Base-by-base conservation (phyloP, 2,113 vertebrate species). In the Sus scrofa region DNA sequence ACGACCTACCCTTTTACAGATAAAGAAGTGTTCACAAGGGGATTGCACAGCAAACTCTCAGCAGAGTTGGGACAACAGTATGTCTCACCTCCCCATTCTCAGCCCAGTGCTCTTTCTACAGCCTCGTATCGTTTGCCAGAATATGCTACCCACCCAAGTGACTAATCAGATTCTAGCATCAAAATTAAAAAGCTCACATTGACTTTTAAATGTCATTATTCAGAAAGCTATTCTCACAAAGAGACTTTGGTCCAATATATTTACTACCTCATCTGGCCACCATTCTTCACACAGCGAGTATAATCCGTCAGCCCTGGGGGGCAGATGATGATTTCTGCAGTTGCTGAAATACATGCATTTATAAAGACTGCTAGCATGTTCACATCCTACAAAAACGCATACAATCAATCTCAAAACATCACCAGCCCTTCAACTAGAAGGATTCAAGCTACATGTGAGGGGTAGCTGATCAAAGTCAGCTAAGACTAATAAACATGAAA, bases 401-500 rank as follows among this genome's bases (percentile, higher is more conserved):
- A 70, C 24, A 82, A 90, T 96, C 90, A 95, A 92, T 97, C 97
- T 96, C 34, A 83, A 97, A 97, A 96, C 86, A 97, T 98, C 87
- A 97, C 58, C 97, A 97, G n/a, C 37, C 86, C 77, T 96, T 97
- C 95, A 95, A 95, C 90, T 9, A 89, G 79, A 65, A 97, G 92
- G 93, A 96, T 92, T 92, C 96, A 65, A 93, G 91, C 95, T 97
- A 83, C 32, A 60, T 0, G 1, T 84, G 68, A 98, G 71, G 83
- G 39, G 63, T 96, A 96, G 82, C 94, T 96, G 26, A 26, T 98
- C 97, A 97, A 98, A 97, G 89, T 95, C 89, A 89, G 26, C 14
- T 96, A 96, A 96, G 95, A 95, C 60, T 98, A 97, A 97, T 88
- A 98, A 98, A 98, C 90, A 95, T 90, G 97, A 97, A 96, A 94